Evolutionary conservation across 2,888 invertebrate species (phyloP).

Genomic region (Drosophila heteroneura): DNA sequence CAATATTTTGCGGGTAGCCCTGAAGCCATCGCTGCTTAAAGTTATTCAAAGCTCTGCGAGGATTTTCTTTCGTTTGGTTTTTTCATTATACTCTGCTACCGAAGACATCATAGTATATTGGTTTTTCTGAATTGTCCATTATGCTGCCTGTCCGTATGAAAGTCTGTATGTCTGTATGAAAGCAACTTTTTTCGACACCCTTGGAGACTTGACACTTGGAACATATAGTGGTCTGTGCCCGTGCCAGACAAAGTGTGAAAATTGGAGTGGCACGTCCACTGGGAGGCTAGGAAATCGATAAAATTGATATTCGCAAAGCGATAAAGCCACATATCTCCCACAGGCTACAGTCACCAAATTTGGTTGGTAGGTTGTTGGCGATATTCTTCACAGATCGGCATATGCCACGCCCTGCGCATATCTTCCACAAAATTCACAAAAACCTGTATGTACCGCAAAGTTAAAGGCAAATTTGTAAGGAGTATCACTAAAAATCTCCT

Average conservation of each 20-base stretch:
- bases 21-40: conserved; percentile 59
- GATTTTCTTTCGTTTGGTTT: conserved; percentile 31
- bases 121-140: not conserved
- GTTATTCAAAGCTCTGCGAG: conserved; percentile 71
- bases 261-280: not conserved
- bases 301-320: not conserved
- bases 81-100: not conserved
- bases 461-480: not conserved
- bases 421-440: not conserved
- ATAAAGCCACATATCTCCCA: not conserved
- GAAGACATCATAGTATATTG: not conserved
- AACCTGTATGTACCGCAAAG: too few species aligned
- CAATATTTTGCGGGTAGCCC: conserved; percentile 71
- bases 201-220: not conserved
- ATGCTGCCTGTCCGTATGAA: not conserved
- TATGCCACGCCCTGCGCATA: not conserved
- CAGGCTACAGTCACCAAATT: not conserved
- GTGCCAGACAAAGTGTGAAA: not conserved
- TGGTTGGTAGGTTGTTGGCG: fast-evolving
- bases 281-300: too few species aligned
- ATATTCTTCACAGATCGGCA: not conserved
- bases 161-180: not conserved
- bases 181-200: not conserved
- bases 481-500: not conserved
- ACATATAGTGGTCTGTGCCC: not conserved